A percentile compares a stretch with the other conserved stretches of the same genome.
phyloP scores from a whole-genome alignment of 53 echinoderm and acorn worm species.

The Paracentrotus lividus region DNA sequence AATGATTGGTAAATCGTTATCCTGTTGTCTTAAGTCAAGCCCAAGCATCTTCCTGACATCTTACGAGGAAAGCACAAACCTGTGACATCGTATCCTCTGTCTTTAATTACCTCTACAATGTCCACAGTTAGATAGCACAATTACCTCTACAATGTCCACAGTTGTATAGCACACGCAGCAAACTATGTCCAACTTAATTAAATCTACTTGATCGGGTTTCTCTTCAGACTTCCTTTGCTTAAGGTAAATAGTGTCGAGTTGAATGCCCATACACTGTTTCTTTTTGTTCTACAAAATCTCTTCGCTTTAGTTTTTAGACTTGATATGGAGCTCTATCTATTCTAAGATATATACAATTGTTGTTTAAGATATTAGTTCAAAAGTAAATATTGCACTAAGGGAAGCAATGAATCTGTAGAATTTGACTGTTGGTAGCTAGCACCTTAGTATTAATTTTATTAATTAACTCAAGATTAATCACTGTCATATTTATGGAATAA shows the following conservation, averaged over 20 bases:
- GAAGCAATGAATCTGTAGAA: background rate
- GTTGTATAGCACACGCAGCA: background rate
- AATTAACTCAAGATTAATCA: background rate
- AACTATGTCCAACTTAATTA: constrained; percentile 32
- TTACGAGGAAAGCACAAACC: background rate
- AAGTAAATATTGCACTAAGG: background rate
- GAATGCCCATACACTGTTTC: background rate
- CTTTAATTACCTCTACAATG: background rate
- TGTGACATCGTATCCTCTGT: background rate
- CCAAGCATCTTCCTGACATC: background rate
- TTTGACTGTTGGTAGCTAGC: too few species aligned
- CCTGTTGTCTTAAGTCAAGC: constrained; percentile 31
- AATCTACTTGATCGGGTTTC: constrained; percentile 10
- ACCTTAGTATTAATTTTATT: background rate
- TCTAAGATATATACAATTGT: too few species aligned
- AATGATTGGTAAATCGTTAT: constrained; percentile 35
- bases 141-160: background rate
- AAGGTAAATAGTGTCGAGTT: background rate
- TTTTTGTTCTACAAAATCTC: background rate
- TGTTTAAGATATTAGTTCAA: too few species aligned
- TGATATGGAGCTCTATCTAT: too few species aligned
- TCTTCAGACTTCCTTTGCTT: background rate
- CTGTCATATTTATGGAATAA: background rate
- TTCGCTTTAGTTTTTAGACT: too few species aligned
- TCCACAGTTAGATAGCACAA: background rate